A percentile compares a stretch with the other conserved stretches of the same genome.
Evolutionary conservation across 2,888 invertebrate genomes (phyloP).

Genomic region (Capitulum mitella): DNA sequence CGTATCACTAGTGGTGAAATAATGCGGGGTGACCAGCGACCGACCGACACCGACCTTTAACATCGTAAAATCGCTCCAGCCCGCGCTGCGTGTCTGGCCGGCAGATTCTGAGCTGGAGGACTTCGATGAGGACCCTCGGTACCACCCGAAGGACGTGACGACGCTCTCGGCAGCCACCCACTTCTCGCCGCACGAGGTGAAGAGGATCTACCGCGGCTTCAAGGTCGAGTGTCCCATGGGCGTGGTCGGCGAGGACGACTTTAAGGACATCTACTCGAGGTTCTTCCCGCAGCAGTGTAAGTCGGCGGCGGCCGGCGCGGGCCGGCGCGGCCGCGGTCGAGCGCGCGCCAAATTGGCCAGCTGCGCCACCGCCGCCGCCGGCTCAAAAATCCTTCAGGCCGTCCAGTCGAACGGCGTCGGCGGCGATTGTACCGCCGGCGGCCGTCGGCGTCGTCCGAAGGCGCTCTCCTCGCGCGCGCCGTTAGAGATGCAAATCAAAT

Average conservation of each 20-base stretch:
- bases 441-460: no score
- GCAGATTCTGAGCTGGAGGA: slow-evolving; percentile 92
- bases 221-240: slow-evolving; percentile 94
- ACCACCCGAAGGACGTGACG: slow-evolving; percentile 87
- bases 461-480: no score
- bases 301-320: slow-evolving; percentile 40
- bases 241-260: slow-evolving; percentile 88
- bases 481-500: no score
- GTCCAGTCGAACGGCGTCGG: no score
- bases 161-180: slow-evolving; percentile 79
- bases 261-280: slow-evolving; percentile 90
- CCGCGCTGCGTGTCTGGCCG: no score
- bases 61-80: no score
- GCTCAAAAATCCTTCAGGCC: no score
- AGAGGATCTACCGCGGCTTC: slow-evolving; percentile 90
- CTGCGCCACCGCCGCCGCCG: not conserved
- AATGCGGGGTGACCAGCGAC: no score
- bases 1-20: no score
- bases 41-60: no score
- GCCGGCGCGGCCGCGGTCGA: not conserved
- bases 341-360: not conserved
- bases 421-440: no score
- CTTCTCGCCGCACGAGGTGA: slow-evolving; percentile 86
- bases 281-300: slow-evolving; percentile 98
- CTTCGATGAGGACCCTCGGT: slow-evolving; percentile 76